Evolutionary conservation across 2,113 vertebrate genomes (phyloP), one percentile per base, ranked within the genome.

Genomic region (Hippopotamus amphibius): DNA sequence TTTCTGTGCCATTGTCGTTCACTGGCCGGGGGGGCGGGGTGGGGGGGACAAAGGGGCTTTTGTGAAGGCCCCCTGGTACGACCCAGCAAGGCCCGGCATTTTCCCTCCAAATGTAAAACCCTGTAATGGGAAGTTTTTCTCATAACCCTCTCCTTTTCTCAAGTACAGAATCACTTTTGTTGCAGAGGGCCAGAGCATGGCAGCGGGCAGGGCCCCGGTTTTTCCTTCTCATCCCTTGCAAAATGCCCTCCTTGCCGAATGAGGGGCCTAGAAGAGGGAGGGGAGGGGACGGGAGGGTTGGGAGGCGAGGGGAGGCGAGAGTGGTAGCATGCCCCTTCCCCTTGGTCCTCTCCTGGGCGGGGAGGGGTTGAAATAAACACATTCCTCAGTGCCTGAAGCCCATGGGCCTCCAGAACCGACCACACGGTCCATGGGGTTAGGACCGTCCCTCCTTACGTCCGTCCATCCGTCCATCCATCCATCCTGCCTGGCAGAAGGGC

Each of bases 41-140:
- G 28, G 61, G 74, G 92, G 93, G 63, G 50, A 98, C 98, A 98
- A 97, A 98, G 96, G 46, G 61, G 72, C 95, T 96, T 97, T 97
- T 97, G 97, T 98, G 94, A 13, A 1, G 80, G 77, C 50, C 46
- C 33, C 55, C 74, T 65, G 24, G 66, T 7, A n/a, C 4, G 21
- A 55, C 89, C 89, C 81, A 3, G 88, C 5, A 0, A 82, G 81
- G 79, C 88, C 46, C 6, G 8, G 96, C 88, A 3, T 55, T 68
- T 90, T 55, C 89, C 87, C 96, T 95, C 87, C 97, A 15, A 63
- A 87, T 0, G 80, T 16, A 41, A 80, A 72, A 6, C 77, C n/a
- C 80, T 3, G 63, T 0, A 28, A 4, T 5, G 13, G 63, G 93
- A 28, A 37, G 83, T 19, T 53, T 82, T 80, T 79, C 95, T 84